Base-by-base conservation (phyloP, 2,113 vertebrate genomes). In the Stegostoma tigrinum region DNA sequence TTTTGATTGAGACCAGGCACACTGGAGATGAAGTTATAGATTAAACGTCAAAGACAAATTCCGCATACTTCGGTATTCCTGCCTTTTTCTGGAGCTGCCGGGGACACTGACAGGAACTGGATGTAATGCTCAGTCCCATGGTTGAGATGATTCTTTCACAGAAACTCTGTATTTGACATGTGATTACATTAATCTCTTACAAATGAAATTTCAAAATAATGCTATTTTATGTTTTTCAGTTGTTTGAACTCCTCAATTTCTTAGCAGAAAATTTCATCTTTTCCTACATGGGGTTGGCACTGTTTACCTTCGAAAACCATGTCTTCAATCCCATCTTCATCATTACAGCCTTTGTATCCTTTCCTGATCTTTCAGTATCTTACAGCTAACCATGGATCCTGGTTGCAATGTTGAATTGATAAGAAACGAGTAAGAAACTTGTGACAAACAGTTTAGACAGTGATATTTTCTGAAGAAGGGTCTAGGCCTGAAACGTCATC, bases 231-330 rank as follows among this genome's bases (percentile, higher is more conserved):
- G 3, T 97, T 97, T 96, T 67, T 96, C 97, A 99, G 99, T 97
- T 99, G 96, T 99, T 99, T 97, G 99, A 99, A 96, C 98, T 99
- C 96, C 98, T 99, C 97, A 99, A 99, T 97, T 99, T 99, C 98
- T 97, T 99, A 97, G 99, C 99, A 66, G 99, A 99, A 97, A 99
- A 99, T 97, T 99, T 99, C 97, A 99, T 99, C 96, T 99, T 99
- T 97, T 99, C 99, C 96, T 99, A 99, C 98, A 99, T 99, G 99
- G 99, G 99, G 34, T 97, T 99, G 96, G 98, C 99, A 10, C 97
- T 99, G 85, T 99, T 99, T 97, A 99, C 99, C 96, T 99, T 99
- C 97, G 98, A 99, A 97, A 99, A 98, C 97, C 99, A 99, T 0
- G 96, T 99, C 96, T 99, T 99, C 96, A 99, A 99, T 96, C 98